Base-by-base conservation (phyloP, 1,140 invertebrate species). In the Thaumatotibia leucotreta region DNA sequence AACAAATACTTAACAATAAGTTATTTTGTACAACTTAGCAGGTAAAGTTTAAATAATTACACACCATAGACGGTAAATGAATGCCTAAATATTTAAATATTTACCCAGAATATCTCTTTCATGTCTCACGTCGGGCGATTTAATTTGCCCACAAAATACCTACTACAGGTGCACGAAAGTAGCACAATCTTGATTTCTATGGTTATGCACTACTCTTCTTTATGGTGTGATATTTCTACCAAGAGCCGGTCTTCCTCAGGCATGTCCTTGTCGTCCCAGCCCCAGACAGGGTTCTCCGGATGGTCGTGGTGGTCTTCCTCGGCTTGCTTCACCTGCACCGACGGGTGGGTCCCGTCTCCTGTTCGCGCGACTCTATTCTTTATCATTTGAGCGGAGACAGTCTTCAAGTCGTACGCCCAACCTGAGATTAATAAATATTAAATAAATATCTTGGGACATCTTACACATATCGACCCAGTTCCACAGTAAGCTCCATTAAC, bases 361-460 rank as follows among this genome's bases (percentile, higher is more conserved):
- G 95, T 95, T 73, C 94, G 92, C 33, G 88, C 54, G 0, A 93
- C 93, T 58, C 95, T 88, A 65, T 93, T 93, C 58, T 86, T 83
- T 0, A 96, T 91, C 80, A 95, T 92, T n/a, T 95, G 92, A 5
- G 74, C 79, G 1, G 95, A 93, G 0, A 96, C 96, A 0, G 92
- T 94, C 76, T 97, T 97, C 54, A 96, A 83, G 75, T 96, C 94
- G 72, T 95, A 95, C 3, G 93, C 95, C 82, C 92, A 92, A 39
- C 95, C 95, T 93, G 88, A n/a, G n/a, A n/a, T n/a, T n/a, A n/a
- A n/a, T n/a, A n/a, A n/a, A n/a, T n/a, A n/a, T n/a, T n/a, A n/a
- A n/a, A n/a, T n/a, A n/a, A n/a, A n/a, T n/a, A n/a, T n/a, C n/a
- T n/a, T n/a, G n/a, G n/a, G n/a, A n/a, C n/a, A n/a, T n/a, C n/a